A percentile compares a stretch with the other conserved stretches of the same genome.
phyloP scores from a whole-genome alignment of 2,113 vertebrate species.

The Neolamprologus variostigma region DNA sequence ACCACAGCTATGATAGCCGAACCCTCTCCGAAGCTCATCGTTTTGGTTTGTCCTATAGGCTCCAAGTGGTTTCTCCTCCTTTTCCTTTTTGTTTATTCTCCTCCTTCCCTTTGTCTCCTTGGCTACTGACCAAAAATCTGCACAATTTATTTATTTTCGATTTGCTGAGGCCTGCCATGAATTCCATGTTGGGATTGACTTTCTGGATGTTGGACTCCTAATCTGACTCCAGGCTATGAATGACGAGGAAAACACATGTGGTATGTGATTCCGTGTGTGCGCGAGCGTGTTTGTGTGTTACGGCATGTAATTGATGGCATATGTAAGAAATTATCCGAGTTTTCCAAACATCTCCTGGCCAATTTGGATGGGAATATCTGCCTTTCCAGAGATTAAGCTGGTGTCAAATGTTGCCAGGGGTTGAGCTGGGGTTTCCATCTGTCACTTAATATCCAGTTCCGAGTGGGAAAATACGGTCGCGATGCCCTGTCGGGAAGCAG shows the following conservation, averaged over 20 bases:
- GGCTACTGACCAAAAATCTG: neutral
- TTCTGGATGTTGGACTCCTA: conserved; percentile 12
- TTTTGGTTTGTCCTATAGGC: conserved; percentile 5
- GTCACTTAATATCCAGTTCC: neutral
- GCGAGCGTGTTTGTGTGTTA: conserved; percentile 8
- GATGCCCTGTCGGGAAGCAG: conserved; percentile 3
- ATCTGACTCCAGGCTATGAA: conserved; percentile 24
- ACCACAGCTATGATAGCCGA: neutral
- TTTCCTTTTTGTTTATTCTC: neutral
- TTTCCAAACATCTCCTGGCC: conserved; percentile 43
- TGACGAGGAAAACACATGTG: conserved; percentile 37
- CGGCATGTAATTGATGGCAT: conserved; percentile 36
- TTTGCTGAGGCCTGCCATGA: neutral
- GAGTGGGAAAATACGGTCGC: neutral
- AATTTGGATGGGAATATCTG: conserved; percentile 36
- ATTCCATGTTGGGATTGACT: neutral
- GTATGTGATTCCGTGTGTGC: conserved; percentile 27
- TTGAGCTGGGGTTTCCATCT: conserved; percentile 16
- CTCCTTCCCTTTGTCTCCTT: neutral
- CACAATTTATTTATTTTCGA: conserved; percentile 1
- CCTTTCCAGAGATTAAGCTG: conserved; percentile 15
- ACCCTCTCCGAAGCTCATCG: neutral
- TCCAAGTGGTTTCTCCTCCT: neutral
- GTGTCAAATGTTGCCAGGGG: conserved; percentile 6
- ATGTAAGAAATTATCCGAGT: conserved; percentile 37